A percentile compares a stretch with the other conserved stretches of the same genome.
phyloP scores from a whole-genome alignment of 64 coral and sea anemone species.

The Acropora yongei region DNA sequence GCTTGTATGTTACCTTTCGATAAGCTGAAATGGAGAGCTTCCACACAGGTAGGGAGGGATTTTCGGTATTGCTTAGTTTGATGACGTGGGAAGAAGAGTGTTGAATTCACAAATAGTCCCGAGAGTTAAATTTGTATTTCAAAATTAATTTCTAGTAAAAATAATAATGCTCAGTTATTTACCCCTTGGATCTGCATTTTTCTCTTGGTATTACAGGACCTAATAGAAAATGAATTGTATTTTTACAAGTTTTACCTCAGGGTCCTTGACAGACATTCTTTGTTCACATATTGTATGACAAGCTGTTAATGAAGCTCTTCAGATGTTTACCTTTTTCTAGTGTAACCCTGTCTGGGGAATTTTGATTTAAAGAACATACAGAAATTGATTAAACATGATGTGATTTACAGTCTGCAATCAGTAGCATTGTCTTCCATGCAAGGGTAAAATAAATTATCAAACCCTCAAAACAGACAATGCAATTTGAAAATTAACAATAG shows the following conservation, averaged over 20 bases:
- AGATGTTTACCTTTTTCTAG: neutral
- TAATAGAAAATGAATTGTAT: too few species aligned
- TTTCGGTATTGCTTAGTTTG: neutral
- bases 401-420: neutral
- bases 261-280: neutral
- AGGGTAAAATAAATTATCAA: slow-evolving; percentile 19
- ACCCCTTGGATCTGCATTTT: neutral
- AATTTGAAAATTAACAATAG: neutral
- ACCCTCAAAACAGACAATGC: neutral
- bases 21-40: too few species aligned
- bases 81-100: neutral
- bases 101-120: neutral
- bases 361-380: neutral
- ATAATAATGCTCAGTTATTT: too few species aligned
- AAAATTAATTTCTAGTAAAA: neutral
- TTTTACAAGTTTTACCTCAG: neutral
- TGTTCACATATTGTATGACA: neutral
- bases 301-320: neutral
- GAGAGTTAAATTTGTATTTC: neutral
- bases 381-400: neutral
- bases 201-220: neutral
- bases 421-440: neutral
- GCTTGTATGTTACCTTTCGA: too few species aligned
- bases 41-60: neutral
- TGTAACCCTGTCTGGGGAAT: neutral